phyloP scores from a whole-genome alignment of 2,888 invertebrate species.

The Andrena flavipes region DNA sequence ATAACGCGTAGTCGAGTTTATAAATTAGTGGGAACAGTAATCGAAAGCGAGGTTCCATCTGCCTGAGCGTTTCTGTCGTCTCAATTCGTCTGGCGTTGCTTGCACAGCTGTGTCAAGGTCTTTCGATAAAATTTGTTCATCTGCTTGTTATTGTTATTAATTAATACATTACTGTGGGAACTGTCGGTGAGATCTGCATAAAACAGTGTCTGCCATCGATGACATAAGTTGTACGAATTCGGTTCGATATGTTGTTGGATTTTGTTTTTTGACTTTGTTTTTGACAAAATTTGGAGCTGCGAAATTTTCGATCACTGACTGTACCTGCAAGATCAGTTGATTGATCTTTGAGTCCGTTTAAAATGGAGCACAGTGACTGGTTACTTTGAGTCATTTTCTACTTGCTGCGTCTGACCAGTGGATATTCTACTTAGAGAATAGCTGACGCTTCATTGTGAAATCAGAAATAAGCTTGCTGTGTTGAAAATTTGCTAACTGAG shows the following conservation, averaged over 20 bases:
- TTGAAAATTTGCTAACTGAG: neutral
- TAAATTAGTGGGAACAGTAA: neutral
- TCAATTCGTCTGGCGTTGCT: neutral
- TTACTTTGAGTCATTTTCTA: slow-evolving; percentile 8
- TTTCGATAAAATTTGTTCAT: neutral
- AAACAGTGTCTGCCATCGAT: neutral
- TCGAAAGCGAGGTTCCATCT: neutral
- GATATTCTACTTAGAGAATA: slow-evolving; percentile 4
- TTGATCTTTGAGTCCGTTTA: slow-evolving; percentile 15
- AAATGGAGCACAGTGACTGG: neutral
- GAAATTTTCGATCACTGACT: neutral
- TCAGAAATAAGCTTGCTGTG: neutral
- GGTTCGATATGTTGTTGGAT: neutral
- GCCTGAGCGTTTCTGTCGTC: neutral
- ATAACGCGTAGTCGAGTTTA: neutral
- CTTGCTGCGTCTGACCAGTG: neutral
- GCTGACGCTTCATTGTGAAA: too few species aligned
- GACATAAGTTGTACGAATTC: neutral
- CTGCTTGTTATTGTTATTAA: slow-evolving; percentile 1
- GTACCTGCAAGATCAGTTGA: neutral
- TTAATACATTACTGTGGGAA: neutral
- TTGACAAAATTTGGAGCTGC: neutral
- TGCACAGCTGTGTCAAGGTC: neutral
- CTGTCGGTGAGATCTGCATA: neutral
- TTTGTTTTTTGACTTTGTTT: slow-evolving; percentile 8